These are phyloP conservation scores for Bursaphelenchus mucronatus DNA, from an alignment of 1,140 invertebrate genomes.

Conservation along the genomic window DNA sequence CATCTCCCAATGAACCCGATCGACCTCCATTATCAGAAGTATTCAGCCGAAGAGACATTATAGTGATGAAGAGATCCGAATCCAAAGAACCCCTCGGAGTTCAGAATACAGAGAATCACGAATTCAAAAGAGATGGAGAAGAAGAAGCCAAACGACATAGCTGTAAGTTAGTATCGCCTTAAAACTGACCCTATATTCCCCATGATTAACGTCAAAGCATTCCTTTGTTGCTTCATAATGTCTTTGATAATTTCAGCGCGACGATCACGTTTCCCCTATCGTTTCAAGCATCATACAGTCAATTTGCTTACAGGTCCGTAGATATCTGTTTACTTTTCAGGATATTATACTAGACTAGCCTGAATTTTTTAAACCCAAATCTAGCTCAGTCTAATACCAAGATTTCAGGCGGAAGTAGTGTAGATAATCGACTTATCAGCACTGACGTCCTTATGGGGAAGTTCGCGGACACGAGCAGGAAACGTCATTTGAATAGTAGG, in stretches of 20 bases:
- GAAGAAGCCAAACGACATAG: background rate
- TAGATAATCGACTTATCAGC: conserved; percentile 55
- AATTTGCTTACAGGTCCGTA: conserved; percentile 53
- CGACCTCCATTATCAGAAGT: conserved; percentile 24
- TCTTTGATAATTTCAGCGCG: conserved; percentile 25
- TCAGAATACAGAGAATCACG: conserved; percentile 6
- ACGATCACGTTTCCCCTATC: conserved; percentile 57
- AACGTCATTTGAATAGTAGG: conserved; percentile 35
- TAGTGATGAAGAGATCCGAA: conserved; percentile 31
- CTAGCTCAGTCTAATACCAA: conserved; percentile 3
- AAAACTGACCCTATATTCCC: conserved; percentile 1
- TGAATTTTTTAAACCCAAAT: background rate
- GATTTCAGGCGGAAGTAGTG: conserved; percentile 37
- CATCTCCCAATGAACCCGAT: conserved; percentile 8
- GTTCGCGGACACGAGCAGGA: conserved; percentile 38
- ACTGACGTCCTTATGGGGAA: conserved; percentile 56
- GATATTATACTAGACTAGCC: background rate
- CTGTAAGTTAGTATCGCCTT: background rate
- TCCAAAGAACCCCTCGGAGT: conserved; percentile 21
- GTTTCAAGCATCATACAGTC: conserved; percentile 61
- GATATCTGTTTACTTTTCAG: conserved; percentile 9
- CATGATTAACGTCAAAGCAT: background rate
- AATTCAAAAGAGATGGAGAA: conserved; percentile 18
- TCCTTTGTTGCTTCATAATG: no score
- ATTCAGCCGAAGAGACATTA: conserved; percentile 26